A percentile compares a stretch with the other conserved stretches of the same genome.
phyloP scores from a whole-genome alignment of 2,888 invertebrate species.

The Podabrus alpinus region DNA sequence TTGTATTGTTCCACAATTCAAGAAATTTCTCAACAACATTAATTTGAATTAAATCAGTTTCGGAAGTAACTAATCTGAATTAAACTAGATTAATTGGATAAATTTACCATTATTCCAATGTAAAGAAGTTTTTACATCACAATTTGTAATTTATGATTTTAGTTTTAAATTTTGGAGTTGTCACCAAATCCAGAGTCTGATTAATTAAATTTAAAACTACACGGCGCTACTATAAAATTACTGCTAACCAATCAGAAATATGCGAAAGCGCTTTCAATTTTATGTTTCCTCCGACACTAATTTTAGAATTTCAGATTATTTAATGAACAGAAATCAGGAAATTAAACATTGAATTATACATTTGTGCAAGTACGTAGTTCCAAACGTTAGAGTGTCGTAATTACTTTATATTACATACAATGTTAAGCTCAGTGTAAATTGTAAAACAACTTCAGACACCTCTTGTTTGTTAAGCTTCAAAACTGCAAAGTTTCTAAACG shows the following conservation, averaged over 20 bases:
- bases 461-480: slow-evolving; percentile 9
- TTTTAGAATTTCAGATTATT: neutral
- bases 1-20: neutral
- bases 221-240: neutral
- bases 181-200: no score
- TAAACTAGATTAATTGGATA: neutral
- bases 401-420: slow-evolving; percentile 1
- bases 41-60: neutral
- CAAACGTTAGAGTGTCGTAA: neutral
- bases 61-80: neutral
- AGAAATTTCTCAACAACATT: neutral
- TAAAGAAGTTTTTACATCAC: no score
- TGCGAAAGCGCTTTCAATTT: neutral
- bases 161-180: no score
- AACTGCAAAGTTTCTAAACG: slow-evolving; percentile 4
- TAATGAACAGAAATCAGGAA: neutral
- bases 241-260: neutral
- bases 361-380: neutral
- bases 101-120: neutral
- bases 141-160: neutral
- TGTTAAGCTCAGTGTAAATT: slow-evolving; percentile 4
- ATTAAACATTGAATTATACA: neutral
- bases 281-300: neutral
- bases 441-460: neutral
- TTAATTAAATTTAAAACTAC: neutral